These are phyloP conservation scores for Anoplophora glabripennis DNA, from an alignment of 1,140 invertebrate genomes.

Conservation along the genomic window DNA sequence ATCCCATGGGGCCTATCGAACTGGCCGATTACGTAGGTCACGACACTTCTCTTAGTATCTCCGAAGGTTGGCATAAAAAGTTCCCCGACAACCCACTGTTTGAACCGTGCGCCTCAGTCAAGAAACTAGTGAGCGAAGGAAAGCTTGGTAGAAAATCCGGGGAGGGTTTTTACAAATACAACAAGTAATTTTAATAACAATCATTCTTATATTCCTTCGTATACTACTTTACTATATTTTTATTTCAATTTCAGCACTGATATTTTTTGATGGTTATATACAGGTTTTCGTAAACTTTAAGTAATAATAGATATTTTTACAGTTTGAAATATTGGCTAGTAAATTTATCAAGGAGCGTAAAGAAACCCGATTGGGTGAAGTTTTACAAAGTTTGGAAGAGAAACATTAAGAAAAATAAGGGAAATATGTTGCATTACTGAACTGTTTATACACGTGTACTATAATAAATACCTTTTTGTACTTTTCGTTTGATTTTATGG, in stretches of 20 bases:
- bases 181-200: conserved; percentile 29
- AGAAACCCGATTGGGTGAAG: neutral
- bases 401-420: neutral
- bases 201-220: neutral
- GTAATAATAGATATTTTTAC: neutral
- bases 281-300: neutral
- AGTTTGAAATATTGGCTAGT: conserved; percentile 8
- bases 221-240: neutral
- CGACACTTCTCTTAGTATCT: conserved; percentile 64
- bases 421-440: neutral
- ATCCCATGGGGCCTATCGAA: conserved; percentile 85
- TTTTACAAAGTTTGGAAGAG: conserved; percentile 9
- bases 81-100: conserved; percentile 78
- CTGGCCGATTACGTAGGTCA: conserved; percentile 76
- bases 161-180: conserved; percentile 84
- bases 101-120: conserved; percentile 61
- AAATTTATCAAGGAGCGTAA: neutral
- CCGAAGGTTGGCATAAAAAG: conserved; percentile 74
- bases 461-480: too few species aligned
- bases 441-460: too few species aligned
- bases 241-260: neutral
- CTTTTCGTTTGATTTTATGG: too few species aligned
- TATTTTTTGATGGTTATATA: neutral
- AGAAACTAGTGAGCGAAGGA: conserved; percentile 74
- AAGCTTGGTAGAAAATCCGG: conserved; percentile 82